A percentile compares a stretch with the other conserved stretches of the same genome.
Evolutionary conservation across 2,113 vertebrate species (phyloP).

Genomic region (Solenodon paradoxus): DNA sequence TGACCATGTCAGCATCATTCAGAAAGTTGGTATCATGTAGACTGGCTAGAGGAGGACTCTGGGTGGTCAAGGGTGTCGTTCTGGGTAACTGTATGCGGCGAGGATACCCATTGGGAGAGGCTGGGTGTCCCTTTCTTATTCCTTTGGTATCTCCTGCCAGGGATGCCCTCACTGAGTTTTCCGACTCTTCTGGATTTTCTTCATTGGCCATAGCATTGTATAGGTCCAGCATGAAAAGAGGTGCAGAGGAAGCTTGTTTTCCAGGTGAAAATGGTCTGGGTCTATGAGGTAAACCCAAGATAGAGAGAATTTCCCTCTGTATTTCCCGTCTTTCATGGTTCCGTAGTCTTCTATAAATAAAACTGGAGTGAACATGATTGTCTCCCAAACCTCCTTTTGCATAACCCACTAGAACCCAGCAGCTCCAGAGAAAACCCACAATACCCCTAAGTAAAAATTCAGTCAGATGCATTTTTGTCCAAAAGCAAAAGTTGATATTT

Average conservation of each 20-base stretch:
- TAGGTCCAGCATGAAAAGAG: conserved; percentile 99
- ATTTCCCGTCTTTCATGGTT: conserved; percentile 98
- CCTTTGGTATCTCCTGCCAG: conserved; percentile 86
- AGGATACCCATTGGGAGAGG: conserved; percentile 90
- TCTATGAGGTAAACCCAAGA: conserved; percentile 97
- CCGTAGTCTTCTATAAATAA: conserved; percentile 98
- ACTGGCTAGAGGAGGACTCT: conserved; percentile 90
- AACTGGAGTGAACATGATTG: conserved; percentile 99
- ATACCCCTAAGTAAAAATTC: conserved; percentile 84
- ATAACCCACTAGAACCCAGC: conserved; percentile 89
- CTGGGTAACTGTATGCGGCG: conserved; percentile 89
- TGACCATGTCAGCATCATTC: conserved; percentile 99
- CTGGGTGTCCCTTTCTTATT: conserved; percentile 87
- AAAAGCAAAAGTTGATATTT: conserved; percentile 77
- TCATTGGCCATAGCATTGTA: conserved; percentile 98
- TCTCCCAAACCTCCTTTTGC: conserved; percentile 91
- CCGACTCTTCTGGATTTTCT: conserved; percentile 88
- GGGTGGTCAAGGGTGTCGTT: conserved; percentile 84
- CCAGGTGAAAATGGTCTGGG: conserved; percentile 97
- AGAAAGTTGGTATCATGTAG: conserved; percentile 96
- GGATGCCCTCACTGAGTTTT: conserved; percentile 85
- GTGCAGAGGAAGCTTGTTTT: conserved; percentile 96
- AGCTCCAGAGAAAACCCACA: conserved; percentile 92
- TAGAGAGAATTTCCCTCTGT: conserved; percentile 99
- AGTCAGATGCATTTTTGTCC: conserved; percentile 88